Evolutionary conservation across 2,888 invertebrate species (phyloP), one percentile per base, ranked within the genome.

Genomic region (Brassicogethes aeneus): DNA sequence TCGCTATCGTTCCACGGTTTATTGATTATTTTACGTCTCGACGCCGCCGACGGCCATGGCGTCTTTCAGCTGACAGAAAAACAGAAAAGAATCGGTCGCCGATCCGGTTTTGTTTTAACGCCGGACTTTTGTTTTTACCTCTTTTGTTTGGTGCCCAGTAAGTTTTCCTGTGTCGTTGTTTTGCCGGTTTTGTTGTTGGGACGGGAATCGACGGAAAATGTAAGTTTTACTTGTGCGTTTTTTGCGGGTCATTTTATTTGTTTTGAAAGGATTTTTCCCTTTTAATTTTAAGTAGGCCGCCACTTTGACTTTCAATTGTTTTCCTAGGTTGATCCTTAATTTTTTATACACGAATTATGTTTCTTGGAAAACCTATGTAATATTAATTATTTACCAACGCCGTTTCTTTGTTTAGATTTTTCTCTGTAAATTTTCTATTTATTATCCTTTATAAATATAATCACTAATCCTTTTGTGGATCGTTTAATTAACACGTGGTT

Each of bases 1-100:
- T 67, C 66, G 57, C 66, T 66, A 61, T 66, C 66, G 62, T 59
- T 43, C 39, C 14, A 13, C 53, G 55, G 59, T 60, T 54, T 68
- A 69, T 69, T 68, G 68, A 69, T 68, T 68, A 66, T 68, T 66
- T 66, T 62, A 53, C 65, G 66, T 66, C 66, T 61, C 65, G 65
- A 61, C 65, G 66, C 61, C 59, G 58, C 56, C 59, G 60, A 51
- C 58, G 54, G 58, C 53, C 57, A 60, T 47, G 47, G 57, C 65
- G 66, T 59, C 64, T 59, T 65, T 66, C 68, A 68, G 68, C 68
- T 68, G 68, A 68, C 67, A 56, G 55, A 56, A 55, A 56, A 32
- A 32, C 32, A 32, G 32, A 5, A 12, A 32, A 7, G 32, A 32
- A 5, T 8, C 12, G 8, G 14, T 10, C 32, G 32, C 32, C 32